These are phyloP conservation scores for Seira sanloemensis DNA, from an alignment of 2,888 invertebrate species.

Conservation along the genomic window DNA sequence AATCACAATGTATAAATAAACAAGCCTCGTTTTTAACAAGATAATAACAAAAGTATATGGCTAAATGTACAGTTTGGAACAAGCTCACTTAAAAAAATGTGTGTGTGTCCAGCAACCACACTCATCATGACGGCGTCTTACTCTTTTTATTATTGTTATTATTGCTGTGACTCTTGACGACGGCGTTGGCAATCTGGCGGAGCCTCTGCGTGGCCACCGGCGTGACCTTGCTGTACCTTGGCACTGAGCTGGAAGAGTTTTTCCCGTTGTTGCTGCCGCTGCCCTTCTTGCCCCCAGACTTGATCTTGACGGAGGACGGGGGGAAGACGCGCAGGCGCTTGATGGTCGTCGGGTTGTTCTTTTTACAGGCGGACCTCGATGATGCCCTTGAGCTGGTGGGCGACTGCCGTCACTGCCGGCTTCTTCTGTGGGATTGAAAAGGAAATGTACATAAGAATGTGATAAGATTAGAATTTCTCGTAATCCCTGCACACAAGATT, in stretches of 20 bases:
- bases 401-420: conserved; percentile 68
- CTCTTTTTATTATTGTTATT: no score
- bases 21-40: no score
- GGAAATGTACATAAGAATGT: not conserved
- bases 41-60: not conserved
- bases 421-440: not conserved
- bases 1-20: no score
- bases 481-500: not conserved
- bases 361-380: conserved; percentile 70
- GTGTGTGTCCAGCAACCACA: no score
- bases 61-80: not conserved
- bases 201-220: conserved; percentile 70
- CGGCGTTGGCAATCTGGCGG: conserved; percentile 68
- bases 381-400: conserved; percentile 69
- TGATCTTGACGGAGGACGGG: conserved; percentile 65
- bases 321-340: conserved; percentile 69
- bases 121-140: not conserved
- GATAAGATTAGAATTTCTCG: not conserved
- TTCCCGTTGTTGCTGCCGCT: not conserved
- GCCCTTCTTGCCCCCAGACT: conserved; percentile 1
- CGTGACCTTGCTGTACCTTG: conserved; percentile 67
- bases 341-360: conserved; percentile 68
- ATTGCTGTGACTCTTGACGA: no score
- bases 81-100: not conserved
- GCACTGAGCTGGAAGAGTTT: conserved; percentile 22